phyloP scores from a whole-genome alignment of 64 coral and sea anemone species.

The Montipora foliosa region DNA sequence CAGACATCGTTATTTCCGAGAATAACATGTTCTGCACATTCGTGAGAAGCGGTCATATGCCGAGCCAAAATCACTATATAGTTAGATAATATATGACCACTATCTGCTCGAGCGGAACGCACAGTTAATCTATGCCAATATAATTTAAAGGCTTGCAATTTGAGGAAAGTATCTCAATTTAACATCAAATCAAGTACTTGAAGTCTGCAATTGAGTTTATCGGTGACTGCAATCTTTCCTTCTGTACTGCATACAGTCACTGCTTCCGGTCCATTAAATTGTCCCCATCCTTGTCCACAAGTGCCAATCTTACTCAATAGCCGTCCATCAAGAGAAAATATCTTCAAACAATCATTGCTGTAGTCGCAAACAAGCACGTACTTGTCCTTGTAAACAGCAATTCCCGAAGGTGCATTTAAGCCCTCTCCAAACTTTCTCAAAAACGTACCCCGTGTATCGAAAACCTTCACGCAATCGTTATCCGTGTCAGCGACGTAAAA shows the following conservation, averaged over 20 bases:
- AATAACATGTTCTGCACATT: too few relatives aligned
- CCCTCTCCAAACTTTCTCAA: slow-evolving; percentile 47
- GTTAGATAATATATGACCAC: too few relatives aligned
- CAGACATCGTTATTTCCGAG: background rate
- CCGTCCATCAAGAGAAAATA: slow-evolving; percentile 71
- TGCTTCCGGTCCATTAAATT: slow-evolving; percentile 84
- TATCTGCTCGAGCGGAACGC: background rate
- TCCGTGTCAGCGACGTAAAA: slow-evolving; percentile 73
- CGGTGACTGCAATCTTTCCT: slow-evolving; percentile 61
- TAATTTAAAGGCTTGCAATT: background rate
- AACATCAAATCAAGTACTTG: slow-evolving; percentile 54
- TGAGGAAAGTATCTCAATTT: background rate
- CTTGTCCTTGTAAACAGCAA: slow-evolving; percentile 77
- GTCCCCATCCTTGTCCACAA: slow-evolving; percentile 44
- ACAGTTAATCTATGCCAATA: background rate
- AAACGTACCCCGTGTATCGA: slow-evolving; percentile 50
- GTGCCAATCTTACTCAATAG: slow-evolving; percentile 67
- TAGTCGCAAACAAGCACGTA: slow-evolving; percentile 83
- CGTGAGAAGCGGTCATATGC: too few relatives aligned
- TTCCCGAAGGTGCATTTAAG: slow-evolving; percentile 78
- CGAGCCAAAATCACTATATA: too few relatives aligned
- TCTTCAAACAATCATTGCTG: slow-evolving; percentile 83
- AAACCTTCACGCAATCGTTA: slow-evolving; percentile 67
- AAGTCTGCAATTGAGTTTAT: slow-evolving; percentile 78
- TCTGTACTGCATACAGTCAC: slow-evolving; percentile 48